These are phyloP conservation scores for Prionailurus bengalensis DNA, from an alignment of 2,113 vertebrate species.

Conservation along the genomic window DNA sequence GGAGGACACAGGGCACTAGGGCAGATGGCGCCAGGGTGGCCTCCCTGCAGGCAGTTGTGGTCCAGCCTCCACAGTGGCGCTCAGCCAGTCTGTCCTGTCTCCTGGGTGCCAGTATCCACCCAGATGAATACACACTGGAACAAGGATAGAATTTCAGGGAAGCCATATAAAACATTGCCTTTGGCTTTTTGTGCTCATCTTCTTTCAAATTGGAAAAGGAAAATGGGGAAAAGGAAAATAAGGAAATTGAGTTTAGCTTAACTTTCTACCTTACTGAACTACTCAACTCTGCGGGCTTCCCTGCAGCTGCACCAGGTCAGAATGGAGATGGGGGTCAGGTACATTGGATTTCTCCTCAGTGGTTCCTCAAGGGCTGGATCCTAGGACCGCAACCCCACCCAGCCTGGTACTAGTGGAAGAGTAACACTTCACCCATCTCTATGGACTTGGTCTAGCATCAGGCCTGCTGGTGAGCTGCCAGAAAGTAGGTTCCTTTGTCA, in stretches of 20 bases:
- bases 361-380: neutral
- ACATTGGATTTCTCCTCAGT: neutral
- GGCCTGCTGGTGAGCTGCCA: neutral
- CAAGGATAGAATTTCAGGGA: neutral
- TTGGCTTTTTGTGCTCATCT: neutral
- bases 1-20: neutral
- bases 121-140: neutral
- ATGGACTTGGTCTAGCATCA: neutral
- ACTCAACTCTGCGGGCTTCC: neutral
- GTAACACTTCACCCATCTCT: neutral
- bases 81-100: neutral
- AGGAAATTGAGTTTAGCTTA: neutral
- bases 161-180: neutral
- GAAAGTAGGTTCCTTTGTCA: neutral
- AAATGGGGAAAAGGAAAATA: neutral
- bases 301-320: neutral
- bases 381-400: neutral
- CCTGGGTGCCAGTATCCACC: neutral
- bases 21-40: neutral
- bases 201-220: slow-evolving; percentile 34
- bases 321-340: neutral
- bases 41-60: neutral
- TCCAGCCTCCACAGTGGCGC: neutral
- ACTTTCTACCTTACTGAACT: neutral
- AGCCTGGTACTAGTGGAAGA: neutral